Evolutionary conservation across 2,113 vertebrate genomes (phyloP), one percentile per base, ranked within the genome.

Genomic region (Upupa epops): DNA sequence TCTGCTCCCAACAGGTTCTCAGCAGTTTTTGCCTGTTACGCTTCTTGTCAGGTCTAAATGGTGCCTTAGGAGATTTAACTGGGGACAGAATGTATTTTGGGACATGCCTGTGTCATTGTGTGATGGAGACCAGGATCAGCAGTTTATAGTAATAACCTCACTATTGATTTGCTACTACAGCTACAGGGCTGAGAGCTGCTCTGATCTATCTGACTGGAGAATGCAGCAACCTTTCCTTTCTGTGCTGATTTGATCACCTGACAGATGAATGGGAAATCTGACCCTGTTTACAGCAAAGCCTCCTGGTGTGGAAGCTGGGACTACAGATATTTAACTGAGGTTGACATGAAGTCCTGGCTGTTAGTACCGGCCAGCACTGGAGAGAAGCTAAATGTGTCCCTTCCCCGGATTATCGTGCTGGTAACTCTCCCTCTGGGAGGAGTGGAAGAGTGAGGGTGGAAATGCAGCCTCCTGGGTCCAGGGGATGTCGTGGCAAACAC

Each of bases 61-160:
- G 3, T n/a, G 72, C 79, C 86, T 69, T 40, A 11, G 76, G 72
- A 83, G 48, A 48, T 86, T 88, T 83, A 36, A 32, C 64, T 48
- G 72, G 81, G 90, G 80, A 63, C 34, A 63, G 64, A 90, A 83
- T 31, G 70, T 10, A 1, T 77, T 66, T 51, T 77, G 83, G 95
- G 90, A 88, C 16, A 3, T 68, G 88, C 11, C 29, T 0, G 1
- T 94, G 94, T 66, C 65, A 28, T 12, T 86, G 68, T 63, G 74
- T 77, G 94, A 88, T 90, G 88, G 90, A 85, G 72, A 29, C 64
- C 51, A 48, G 80, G 64, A 59, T 88, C 76, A 86, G 88, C 68
- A 70, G 22, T 88, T 94, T 90, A 83, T 55, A 46, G 86, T 73
- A 88, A 90, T 90, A 92, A 90, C 83, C 63, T 37, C 1, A 22